Evolutionary conservation across 1,140 invertebrate species (phyloP), one percentile per base, ranked within the genome.

Genomic region (Centruroides sculpturatus): DNA sequence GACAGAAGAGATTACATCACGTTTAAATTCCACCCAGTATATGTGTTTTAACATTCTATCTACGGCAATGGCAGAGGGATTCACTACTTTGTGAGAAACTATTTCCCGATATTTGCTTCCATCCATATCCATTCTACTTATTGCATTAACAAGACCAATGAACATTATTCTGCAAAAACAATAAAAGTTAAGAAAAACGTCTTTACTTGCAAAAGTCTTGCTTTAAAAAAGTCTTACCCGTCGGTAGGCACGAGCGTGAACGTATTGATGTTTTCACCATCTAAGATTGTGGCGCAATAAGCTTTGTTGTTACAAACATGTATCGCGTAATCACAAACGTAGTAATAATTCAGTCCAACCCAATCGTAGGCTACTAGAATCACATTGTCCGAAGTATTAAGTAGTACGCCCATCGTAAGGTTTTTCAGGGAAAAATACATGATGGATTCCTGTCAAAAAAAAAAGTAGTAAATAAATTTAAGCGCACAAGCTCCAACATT

Each of bases 71-170:
- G 74, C 74, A 61, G 75, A 76, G 5, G 78, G 78, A 74, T 74
- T 77, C 50, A 73, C 74, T 6, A 79, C 64, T 61, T 77, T 76
- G 3, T 74, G 53, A 5, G 46, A 13, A 0, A 94, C 85, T 7
- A 95, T 85, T 0, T 79, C 0, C 84, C 76, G 61, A 83, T 80
- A 0, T 86, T 88, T 4, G 90, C 91, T 69, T 93, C 90, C 90
- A 94, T 92, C 61, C 92, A 87, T 0, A 89, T 86, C 47, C 89
- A 76, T 10, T 93, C 70, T 47, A 95, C 81, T 9, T 59, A 36
- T 13, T 57, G 57, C 10, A 35, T 5, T 12, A 12, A 11, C 12
- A 4, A n/a, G 10, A 34, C 41, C 59, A 51, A 60, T 1, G 59
- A 11, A 10, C 23, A 12, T 57, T 59, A 64, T 12, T 59, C 61